Evolutionary conservation across 2,888 invertebrate genomes (phyloP).

Genomic region (Dryadula phaetusa): DNA sequence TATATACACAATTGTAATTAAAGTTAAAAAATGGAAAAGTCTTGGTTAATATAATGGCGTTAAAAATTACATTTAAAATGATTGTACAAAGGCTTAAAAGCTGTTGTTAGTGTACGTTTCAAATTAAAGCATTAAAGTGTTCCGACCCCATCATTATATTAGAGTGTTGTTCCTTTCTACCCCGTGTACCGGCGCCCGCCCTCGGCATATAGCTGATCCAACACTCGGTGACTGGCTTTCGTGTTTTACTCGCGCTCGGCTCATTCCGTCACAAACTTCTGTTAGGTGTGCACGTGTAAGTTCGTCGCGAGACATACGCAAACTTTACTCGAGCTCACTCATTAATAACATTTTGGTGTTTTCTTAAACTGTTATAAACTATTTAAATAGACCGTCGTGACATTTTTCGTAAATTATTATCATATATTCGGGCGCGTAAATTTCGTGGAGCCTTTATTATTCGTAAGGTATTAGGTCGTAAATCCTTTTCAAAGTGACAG

Average conservation of each 20-base stretch:
- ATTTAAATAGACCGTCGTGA: constrained; percentile 20
- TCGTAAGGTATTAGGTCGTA: constrained; percentile 44
- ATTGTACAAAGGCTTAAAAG: constrained; percentile 45
- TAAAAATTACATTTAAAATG: constrained; percentile 36
- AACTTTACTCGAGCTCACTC: constrained; percentile 75
- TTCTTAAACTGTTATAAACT: constrained; percentile 22
- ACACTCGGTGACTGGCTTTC: constrained; percentile 47
- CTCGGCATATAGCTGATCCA: constrained; percentile 50
- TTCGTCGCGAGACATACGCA: constrained; percentile 50
- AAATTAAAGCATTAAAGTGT: constrained; percentile 84
- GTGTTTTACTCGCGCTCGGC: constrained; percentile 50
- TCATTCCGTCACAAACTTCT: constrained; percentile 72
- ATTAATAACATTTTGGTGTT: constrained; percentile 49
- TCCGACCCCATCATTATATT: constrained; percentile 84
- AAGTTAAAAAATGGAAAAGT: background rate
- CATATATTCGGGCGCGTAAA: background rate
- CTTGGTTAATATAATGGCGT: constrained; percentile 28
- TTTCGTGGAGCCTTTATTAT: constrained; percentile 27
- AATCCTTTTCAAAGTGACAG: constrained; percentile 64
- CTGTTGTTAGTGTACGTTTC: constrained; percentile 78
- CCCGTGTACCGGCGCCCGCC: constrained; percentile 68
- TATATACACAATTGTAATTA: background rate
- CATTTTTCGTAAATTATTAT: constrained; percentile 18
- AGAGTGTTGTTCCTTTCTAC: constrained; percentile 82
- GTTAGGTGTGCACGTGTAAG: constrained; percentile 56